phyloP scores from a whole-genome alignment of 2,888 invertebrate species.

The Pandemis corylana region DNA sequence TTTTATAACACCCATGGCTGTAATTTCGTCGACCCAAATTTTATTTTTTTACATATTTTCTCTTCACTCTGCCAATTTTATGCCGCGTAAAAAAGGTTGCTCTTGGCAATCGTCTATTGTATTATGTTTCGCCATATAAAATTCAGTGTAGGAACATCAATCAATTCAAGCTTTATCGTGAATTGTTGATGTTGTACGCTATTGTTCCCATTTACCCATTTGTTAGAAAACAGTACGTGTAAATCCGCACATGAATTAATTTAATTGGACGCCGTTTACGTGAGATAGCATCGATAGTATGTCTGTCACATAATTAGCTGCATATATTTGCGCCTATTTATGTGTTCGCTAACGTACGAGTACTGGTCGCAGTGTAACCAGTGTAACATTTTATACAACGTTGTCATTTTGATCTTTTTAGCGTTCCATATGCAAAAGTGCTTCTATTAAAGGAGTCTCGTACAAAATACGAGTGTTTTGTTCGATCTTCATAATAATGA shows the following conservation, averaged over 20 bases:
- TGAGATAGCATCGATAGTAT: neutral
- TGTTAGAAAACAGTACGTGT: neutral
- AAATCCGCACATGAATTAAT: neutral
- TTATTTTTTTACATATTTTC: conserved; percentile 31
- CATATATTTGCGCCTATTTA: conserved; percentile 3
- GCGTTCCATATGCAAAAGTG: too few relatives aligned
- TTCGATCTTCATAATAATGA: too few relatives aligned
- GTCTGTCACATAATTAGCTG: neutral
- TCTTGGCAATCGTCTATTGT: conserved; percentile 10
- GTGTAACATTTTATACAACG: too few relatives aligned
- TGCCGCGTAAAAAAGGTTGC: conserved; percentile 20
- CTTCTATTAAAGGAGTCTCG: too few relatives aligned
- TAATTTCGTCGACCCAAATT: conserved; percentile 19
- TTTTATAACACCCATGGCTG: conserved; percentile 35
- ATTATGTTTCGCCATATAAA: conserved; percentile 21
- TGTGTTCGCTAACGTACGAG: too few relatives aligned
- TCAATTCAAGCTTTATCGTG: conserved; percentile 14
- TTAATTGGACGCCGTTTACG: neutral
- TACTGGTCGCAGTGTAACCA: neutral
- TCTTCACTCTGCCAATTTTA: conserved; percentile 23
- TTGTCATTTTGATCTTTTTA: too few relatives aligned
- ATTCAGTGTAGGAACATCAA: conserved; percentile 19
- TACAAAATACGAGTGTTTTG: too few relatives aligned
- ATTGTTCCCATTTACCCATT: neutral
- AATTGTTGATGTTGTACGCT: neutral